Evolutionary conservation across 2,113 vertebrate species (phyloP).

Genomic region (Ctenodactylus gundi): DNA sequence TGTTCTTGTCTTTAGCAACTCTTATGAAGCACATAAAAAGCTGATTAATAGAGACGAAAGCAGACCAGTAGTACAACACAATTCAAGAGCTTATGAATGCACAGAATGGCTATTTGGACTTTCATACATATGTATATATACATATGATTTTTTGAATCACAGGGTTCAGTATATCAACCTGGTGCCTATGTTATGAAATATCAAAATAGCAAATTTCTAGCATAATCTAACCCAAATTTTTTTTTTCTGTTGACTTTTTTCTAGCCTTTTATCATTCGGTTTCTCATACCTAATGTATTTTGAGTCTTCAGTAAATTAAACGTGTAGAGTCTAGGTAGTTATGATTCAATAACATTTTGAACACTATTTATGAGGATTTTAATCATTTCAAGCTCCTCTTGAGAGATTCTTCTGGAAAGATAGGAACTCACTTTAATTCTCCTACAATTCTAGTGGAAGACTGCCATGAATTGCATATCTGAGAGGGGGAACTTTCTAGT

Average conservation of each 20-base stretch:
- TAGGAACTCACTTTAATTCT: no score
- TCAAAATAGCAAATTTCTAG: background rate
- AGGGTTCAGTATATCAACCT: background rate
- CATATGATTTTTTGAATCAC: no score
- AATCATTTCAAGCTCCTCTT: no score
- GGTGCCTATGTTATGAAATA: background rate
- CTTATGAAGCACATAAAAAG: constrained; percentile 30
- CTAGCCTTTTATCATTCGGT: background rate
- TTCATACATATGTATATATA: background rate
- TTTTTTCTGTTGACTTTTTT: background rate
- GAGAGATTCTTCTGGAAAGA: no score
- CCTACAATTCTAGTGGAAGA: no score
- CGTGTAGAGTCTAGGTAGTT: background rate
- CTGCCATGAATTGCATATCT: no score
- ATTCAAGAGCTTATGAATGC: background rate
- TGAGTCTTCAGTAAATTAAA: background rate
- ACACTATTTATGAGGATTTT: no score
- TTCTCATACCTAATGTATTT: background rate
- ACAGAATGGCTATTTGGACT: background rate
- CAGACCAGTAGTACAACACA: background rate
- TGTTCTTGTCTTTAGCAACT: constrained; percentile 27
- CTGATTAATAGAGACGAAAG: background rate
- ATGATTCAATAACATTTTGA: background rate
- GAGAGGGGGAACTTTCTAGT: no score
- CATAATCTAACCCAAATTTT: background rate